These are phyloP conservation scores for Panurus biarmicus DNA, from an alignment of 2,113 vertebrate genomes.

Conservation along the genomic window DNA sequence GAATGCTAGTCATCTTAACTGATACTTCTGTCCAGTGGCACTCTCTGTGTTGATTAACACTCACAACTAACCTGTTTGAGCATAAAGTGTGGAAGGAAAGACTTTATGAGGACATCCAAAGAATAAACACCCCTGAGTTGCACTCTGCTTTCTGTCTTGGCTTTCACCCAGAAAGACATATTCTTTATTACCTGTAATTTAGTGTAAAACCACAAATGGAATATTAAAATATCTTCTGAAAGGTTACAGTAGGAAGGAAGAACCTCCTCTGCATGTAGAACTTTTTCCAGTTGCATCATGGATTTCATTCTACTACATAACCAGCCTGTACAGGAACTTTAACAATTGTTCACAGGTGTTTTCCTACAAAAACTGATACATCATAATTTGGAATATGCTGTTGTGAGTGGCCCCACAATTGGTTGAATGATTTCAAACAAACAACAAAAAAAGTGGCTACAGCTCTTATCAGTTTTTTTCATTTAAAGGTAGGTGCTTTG, in stretches of 20 bases:
- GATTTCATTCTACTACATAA: not conserved
- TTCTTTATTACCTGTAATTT: not conserved
- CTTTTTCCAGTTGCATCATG: not conserved
- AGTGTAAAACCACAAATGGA: not conserved
- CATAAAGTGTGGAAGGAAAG: not conserved
- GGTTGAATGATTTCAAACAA: not conserved
- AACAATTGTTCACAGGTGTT: not conserved
- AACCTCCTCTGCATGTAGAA: not conserved
- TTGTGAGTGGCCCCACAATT: not conserved
- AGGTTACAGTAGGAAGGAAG: not conserved
- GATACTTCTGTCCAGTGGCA: not conserved
- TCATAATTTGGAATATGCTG: not conserved
- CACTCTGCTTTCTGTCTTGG: not conserved
- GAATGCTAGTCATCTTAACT: not conserved
- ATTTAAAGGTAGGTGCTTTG: not conserved
- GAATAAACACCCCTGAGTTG: not conserved
- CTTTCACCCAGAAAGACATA: not conserved
- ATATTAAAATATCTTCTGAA: not conserved
- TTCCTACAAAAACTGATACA: not conserved
- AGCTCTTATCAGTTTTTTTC: not conserved
- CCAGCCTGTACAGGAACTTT: not conserved
- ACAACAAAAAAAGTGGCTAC: not conserved
- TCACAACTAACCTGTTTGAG: not conserved
- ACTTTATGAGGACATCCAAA: not conserved
- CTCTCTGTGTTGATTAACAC: not conserved